phyloP scores from a whole-genome alignment of 2,797 vertebrate species.

The Sternarchorhynchus goeldii region DNA sequence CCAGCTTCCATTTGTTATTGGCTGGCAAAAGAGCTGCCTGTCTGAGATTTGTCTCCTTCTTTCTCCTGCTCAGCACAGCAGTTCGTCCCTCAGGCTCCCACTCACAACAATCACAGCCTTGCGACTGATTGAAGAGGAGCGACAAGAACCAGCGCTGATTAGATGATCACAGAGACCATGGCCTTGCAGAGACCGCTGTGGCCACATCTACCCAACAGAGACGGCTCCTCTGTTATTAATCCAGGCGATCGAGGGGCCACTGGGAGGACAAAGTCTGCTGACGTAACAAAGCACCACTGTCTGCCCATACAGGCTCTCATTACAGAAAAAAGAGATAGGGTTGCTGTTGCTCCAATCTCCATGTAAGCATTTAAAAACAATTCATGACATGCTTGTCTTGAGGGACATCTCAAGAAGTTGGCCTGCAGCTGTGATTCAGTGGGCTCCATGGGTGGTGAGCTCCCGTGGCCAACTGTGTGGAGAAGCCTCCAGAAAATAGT shows the following conservation, averaged over 20 bases:
- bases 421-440: not conserved
- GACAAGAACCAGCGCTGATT: not conserved
- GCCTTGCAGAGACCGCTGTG: not conserved
- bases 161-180: not conserved
- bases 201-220: not conserved
- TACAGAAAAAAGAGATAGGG: not conserved
- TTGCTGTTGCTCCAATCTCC: too few relatives aligned
- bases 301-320: not conserved
- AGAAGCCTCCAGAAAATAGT: too few relatives aligned
- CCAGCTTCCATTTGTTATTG: conserved; percentile 52
- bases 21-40: conserved; percentile 34
- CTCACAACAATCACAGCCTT: conserved; percentile 32
- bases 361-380: not conserved
- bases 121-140: conserved; percentile 30
- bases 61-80: conserved; percentile 4
- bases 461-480: too few relatives aligned
- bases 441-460: too few relatives aligned
- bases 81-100: not conserved
- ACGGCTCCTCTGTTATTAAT: conserved; percentile 7
- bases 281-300: conserved; percentile 11
- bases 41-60: conserved; percentile 15
- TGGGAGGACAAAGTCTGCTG: conserved; percentile 31
- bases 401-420: not conserved
- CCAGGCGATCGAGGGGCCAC: conserved; percentile 4
- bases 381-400: not conserved